phyloP scores from a whole-genome alignment of 1,140 invertebrate genomes.

The Bombus ignitus region DNA sequence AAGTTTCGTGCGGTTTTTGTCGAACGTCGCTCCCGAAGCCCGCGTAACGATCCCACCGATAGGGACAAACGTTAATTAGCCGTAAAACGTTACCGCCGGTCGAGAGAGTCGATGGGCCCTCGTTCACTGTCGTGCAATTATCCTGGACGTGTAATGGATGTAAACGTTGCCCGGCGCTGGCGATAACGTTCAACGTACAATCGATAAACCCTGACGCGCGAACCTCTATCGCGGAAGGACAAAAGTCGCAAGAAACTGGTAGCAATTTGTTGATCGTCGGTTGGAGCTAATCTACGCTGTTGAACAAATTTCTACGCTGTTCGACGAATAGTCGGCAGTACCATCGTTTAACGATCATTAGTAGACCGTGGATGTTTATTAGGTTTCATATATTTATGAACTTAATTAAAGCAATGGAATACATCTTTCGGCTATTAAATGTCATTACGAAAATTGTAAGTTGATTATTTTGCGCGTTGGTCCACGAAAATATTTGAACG shows the following conservation, averaged over 20 bases:
- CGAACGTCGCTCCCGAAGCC: neutral
- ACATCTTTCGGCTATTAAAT: too few species aligned
- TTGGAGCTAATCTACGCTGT: slow-evolving; percentile 13
- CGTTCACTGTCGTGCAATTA: slow-evolving; percentile 57
- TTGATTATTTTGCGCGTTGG: too few species aligned
- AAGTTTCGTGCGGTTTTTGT: slow-evolving; percentile 46
- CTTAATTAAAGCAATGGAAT: too few species aligned
- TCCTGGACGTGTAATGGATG: slow-evolving; percentile 58
- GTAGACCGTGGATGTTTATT: too few species aligned
- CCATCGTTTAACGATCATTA: neutral
- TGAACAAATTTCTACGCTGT: neutral
- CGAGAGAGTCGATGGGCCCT: slow-evolving; percentile 1
- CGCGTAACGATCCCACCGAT: slow-evolving; percentile 54
- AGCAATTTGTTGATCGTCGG: slow-evolving; percentile 44
- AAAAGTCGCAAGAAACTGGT: slow-evolving; percentile 61
- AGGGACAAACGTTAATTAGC: slow-evolving; percentile 66
- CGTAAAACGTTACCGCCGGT: slow-evolving; percentile 55
- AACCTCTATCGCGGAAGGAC: slow-evolving; percentile 11
- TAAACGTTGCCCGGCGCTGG: slow-evolving; percentile 42
- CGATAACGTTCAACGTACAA: slow-evolving; percentile 38
- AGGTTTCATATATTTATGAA: too few species aligned
- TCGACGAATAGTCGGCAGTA: neutral
- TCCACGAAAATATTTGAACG: too few species aligned
- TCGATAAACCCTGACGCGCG: slow-evolving; percentile 36
- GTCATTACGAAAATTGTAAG: too few species aligned